phyloP scores from a whole-genome alignment of 2,113 vertebrate genomes.

The Tricholaema leucomelas region DNA sequence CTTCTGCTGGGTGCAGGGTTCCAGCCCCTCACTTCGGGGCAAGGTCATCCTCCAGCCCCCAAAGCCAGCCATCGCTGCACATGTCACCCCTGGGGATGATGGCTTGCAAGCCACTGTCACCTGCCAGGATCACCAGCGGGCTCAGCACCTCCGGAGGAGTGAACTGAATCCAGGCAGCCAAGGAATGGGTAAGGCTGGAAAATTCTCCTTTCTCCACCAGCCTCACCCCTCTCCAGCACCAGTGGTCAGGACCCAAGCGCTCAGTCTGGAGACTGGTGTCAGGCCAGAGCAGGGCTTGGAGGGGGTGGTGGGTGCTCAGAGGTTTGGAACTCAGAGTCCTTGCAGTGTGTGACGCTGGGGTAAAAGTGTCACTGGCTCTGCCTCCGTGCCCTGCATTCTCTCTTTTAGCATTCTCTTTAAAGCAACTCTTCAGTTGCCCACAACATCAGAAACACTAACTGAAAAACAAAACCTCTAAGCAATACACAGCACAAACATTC shows the following conservation, averaged over 20 bases:
- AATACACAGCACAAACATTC: neutral
- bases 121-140: neutral
- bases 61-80: fast-evolving
- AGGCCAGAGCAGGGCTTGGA: neutral
- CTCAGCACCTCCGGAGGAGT: neutral
- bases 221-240: neutral
- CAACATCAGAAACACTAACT: neutral
- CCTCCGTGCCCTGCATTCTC: fast-evolving
- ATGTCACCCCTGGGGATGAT: neutral
- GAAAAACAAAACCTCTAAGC: neutral
- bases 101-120: neutral
- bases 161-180: neutral
- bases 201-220: neutral
- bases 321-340: neutral
- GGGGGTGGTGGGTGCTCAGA: neutral
- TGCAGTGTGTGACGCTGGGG: fast-evolving
- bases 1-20: neutral
- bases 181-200: neutral
- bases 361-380: neutral
- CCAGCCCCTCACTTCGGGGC: neutral
- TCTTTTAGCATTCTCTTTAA: neutral
- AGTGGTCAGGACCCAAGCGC: neutral
- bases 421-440: neutral
- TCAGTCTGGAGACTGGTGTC: neutral
- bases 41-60: neutral